A percentile compares a stretch with the other conserved stretches of the same genome.
Conservation (phyloP, 2,888 invertebrate genomes). For the Anoncus sp. region DNA sequence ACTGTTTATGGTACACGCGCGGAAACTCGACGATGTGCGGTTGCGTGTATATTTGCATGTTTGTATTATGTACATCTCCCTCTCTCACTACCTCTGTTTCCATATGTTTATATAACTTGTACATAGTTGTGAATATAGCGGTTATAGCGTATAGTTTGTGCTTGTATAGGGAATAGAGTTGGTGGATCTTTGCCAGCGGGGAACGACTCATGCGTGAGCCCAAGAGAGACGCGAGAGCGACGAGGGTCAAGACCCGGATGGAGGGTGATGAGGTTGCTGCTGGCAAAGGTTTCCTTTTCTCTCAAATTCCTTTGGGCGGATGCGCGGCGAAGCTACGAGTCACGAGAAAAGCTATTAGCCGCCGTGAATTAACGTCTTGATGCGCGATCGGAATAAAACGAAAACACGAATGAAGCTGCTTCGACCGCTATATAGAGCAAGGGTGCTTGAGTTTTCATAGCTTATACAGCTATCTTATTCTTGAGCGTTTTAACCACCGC, state of each 20-base stretch:
- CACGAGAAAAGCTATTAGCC: slow-evolving; percentile 12
- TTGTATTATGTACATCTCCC: slow-evolving; percentile 42
- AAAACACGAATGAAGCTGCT: slow-evolving; percentile 20
- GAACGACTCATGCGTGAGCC: slow-evolving; percentile 37
- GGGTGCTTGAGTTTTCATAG: neutral
- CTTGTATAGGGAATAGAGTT: slow-evolving; percentile 14
- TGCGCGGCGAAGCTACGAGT: neutral
- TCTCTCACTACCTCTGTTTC: no score
- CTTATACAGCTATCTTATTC: no score
- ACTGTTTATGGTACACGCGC: slow-evolving; percentile 68
- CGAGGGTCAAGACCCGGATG: slow-evolving; percentile 4
- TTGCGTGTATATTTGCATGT: slow-evolving; percentile 55
- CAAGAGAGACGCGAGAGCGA: slow-evolving; percentile 17
- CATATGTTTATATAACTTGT: neutral
- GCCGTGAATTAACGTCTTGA: neutral
- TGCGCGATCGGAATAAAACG: neutral
- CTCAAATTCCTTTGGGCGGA: slow-evolving; percentile 13
- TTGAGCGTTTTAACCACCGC: no score
- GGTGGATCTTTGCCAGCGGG: slow-evolving; percentile 25
- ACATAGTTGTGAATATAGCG: slow-evolving; percentile 11
- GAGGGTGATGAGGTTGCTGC: neutral
- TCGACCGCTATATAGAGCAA: neutral
- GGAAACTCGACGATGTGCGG: slow-evolving; percentile 50
- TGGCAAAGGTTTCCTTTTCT: slow-evolving; percentile 13
- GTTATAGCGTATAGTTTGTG: slow-evolving; percentile 15